Evolutionary conservation across 2,797 vertebrate species (phyloP).

Genomic region (Enteromius trimaculatus): DNA sequence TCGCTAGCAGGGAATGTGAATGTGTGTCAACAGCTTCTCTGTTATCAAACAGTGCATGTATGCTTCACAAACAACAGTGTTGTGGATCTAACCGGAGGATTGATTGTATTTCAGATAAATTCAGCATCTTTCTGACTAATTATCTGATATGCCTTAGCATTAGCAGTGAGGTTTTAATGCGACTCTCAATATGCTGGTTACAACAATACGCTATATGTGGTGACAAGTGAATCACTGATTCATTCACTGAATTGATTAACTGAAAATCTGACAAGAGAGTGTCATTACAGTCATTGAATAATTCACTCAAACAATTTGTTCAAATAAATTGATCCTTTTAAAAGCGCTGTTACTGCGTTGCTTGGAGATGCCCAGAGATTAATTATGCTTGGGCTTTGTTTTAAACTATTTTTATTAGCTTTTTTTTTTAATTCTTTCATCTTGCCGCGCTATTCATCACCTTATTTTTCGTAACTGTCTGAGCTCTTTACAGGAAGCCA

Average conservation of each 20-base stretch:
- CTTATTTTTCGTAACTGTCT: slow-evolving; percentile 7
- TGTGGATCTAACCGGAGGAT: background rate
- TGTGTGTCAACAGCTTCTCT: slow-evolving; percentile 51
- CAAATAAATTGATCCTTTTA: background rate
- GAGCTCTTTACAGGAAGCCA: slow-evolving; percentile 20
- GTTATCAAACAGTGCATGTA: background rate
- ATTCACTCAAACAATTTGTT: background rate
- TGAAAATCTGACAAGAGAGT: background rate
- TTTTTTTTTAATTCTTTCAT: background rate
- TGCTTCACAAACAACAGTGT: slow-evolving; percentile 1
- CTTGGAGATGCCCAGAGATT: background rate
- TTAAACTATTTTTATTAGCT: background rate
- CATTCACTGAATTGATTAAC: background rate
- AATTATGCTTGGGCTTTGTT: background rate
- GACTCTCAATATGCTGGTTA: background rate
- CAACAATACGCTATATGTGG: background rate
- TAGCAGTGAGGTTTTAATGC: background rate
- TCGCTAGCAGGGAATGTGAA: slow-evolving; percentile 66
- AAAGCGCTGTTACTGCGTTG: background rate
- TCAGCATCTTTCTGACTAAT: background rate
- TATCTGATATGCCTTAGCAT: background rate
- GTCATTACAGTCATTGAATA: background rate
- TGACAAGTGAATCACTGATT: background rate
- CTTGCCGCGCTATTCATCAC: background rate
- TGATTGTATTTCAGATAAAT: background rate